phyloP scores from a whole-genome alignment of 2,797 vertebrate species.

The Galaxias olidus region DNA sequence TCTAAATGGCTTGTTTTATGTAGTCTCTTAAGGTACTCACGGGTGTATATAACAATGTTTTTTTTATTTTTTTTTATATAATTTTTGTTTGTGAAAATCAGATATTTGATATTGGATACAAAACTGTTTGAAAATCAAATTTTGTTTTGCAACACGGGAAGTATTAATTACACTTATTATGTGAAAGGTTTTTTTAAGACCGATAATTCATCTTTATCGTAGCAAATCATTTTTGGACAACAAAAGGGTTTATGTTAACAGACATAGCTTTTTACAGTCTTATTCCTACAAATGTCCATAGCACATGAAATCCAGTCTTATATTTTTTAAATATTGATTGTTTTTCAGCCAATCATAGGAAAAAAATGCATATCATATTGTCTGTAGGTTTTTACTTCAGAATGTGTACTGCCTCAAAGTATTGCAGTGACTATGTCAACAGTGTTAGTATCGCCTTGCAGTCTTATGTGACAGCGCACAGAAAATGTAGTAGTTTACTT shows the following conservation, averaged over 20 bases:
- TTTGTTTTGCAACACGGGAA: no score
- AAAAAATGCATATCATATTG: conserved; percentile 55
- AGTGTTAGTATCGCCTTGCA: conserved; percentile 74
- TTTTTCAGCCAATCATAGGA: conserved; percentile 49
- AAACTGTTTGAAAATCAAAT: no score
- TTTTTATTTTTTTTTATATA: conserved; percentile 64
- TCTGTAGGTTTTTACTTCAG: conserved; percentile 68
- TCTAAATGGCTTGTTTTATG: conserved; percentile 62
- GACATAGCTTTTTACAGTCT: conserved; percentile 39
- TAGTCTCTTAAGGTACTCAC: conserved; percentile 67
- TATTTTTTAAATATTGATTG: conserved; percentile 51
- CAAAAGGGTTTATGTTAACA: not conserved
- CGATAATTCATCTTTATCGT: not conserved
- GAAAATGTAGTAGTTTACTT: conserved; percentile 66
- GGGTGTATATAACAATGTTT: conserved; percentile 62
- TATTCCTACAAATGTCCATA: conserved; percentile 39
- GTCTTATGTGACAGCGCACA: conserved; percentile 58
- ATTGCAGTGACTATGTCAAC: conserved; percentile 67
- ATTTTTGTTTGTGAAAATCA: conserved; percentile 59
- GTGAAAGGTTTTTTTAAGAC: no score
- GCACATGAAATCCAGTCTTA: conserved; percentile 44
- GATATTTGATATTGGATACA: conserved; percentile 57
- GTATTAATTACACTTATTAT: no score
- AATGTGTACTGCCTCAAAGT: conserved; percentile 66
- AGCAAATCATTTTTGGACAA: conserved; percentile 24